Percentiles rank a stretch among this genome's conserved stretches.
phyloP scores from a whole-genome alignment of 2,113 vertebrate species.

The Platysternon megacephalum region DNA sequence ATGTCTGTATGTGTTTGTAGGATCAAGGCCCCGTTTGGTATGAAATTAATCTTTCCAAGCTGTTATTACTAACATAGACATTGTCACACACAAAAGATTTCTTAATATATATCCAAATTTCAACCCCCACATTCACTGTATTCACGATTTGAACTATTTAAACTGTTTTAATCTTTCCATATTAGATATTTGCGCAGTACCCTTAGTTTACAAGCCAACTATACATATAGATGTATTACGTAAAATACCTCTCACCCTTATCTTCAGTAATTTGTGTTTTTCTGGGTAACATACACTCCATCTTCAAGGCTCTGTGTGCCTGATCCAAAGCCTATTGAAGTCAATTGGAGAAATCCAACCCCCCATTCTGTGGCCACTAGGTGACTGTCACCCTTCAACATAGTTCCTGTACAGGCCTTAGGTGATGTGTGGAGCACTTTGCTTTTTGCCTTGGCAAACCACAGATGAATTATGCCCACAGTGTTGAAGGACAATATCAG shows the following conservation, averaged over 20 bases:
- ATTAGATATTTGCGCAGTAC: neutral
- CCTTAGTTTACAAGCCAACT: neutral
- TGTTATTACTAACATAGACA: slow-evolving; percentile 31
- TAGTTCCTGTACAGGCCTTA: neutral
- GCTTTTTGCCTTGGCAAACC: neutral
- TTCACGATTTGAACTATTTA: neutral
- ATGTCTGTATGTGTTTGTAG: slow-evolving; percentile 6
- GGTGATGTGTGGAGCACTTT: neutral
- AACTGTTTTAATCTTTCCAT: neutral
- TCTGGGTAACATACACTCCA: neutral
- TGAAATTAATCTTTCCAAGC: neutral
- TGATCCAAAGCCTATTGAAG: neutral
- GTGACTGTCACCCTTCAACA: neutral
- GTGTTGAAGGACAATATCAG: neutral
- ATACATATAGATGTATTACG: neutral
- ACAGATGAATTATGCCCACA: neutral
- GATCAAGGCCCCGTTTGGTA: neutral
- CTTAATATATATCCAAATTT: slow-evolving; percentile 24
- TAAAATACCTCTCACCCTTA: slow-evolving; percentile 32
- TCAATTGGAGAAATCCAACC: neutral
- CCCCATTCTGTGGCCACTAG: neutral
- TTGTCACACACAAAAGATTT: slow-evolving; percentile 25
- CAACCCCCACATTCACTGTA: neutral
- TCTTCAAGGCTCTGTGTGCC: neutral
- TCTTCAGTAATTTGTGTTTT: slow-evolving; percentile 32